Conservation (phyloP, 2,888 invertebrate species). For the Agrochola litura region DNA sequence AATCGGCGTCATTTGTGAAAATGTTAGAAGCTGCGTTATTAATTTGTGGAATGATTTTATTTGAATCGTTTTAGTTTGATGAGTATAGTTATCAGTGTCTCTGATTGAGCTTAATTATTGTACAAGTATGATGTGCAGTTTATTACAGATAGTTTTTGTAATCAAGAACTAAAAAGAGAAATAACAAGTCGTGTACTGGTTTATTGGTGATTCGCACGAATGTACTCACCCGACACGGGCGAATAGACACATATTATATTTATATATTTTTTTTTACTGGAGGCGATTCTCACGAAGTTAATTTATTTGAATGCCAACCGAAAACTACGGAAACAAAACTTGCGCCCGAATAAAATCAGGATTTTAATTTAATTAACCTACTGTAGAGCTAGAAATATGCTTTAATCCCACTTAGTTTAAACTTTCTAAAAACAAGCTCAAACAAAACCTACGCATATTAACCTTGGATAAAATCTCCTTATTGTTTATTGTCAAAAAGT, state of each 20-base stretch:
- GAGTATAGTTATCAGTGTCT: not conserved
- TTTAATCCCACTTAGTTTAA: not conserved
- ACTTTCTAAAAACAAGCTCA: not conserved
- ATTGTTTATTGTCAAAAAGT: not conserved
- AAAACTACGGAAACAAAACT: no score
- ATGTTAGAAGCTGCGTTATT: constrained; percentile 1
- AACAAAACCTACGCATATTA: not conserved
- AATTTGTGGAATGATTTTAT: not conserved
- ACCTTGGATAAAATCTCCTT: not conserved
- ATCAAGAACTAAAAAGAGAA: not conserved
- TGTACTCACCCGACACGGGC: no score
- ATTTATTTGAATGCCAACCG: no score
- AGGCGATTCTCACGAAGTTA: no score
- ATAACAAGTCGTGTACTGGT: not conserved
- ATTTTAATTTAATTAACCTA: not conserved
- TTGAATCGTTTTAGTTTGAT: not conserved
- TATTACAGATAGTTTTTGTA: not conserved
- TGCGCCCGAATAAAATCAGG: not conserved
- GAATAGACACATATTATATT: no score
- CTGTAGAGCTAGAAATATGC: not conserved
- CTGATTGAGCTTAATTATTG: not conserved
- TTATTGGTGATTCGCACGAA: no score
- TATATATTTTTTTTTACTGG: no score
- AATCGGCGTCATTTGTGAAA: constrained; percentile 30
- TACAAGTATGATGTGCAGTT: not conserved